These are phyloP conservation scores for Mystacornis crossleyi DNA, from an alignment of 2,113 vertebrate species.

Conservation along the genomic window DNA sequence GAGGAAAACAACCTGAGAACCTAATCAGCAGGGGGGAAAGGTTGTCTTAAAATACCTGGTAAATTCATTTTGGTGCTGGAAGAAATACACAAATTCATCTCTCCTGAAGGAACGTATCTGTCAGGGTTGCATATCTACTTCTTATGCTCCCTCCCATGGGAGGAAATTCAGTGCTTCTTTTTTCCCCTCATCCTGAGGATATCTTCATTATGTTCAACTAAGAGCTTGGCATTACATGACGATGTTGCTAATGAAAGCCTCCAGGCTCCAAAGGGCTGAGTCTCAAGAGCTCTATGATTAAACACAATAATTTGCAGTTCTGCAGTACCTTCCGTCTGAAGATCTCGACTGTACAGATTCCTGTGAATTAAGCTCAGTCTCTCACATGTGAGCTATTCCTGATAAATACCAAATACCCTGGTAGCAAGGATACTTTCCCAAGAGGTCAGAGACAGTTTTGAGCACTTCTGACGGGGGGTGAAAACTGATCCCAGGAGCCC, in stretches of 20 bases:
- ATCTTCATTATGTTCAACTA: constrained; percentile 47
- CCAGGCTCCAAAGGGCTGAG: constrained; percentile 36
- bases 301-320: constrained; percentile 32
- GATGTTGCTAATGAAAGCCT: constrained; percentile 39
- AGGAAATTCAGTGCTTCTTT: background rate
- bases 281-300: constrained; percentile 47
- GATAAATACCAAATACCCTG: background rate
- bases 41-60: background rate
- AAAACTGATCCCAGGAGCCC: background rate
- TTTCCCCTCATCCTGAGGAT: constrained; percentile 5
- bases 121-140: background rate
- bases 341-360: background rate
- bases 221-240: background rate
- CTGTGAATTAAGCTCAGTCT: background rate
- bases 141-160: background rate
- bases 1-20: background rate
- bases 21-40: background rate
- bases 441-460: background rate
- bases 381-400: background rate
- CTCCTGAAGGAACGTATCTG: background rate
- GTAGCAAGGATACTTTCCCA: background rate
- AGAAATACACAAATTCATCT: background rate
- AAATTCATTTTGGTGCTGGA: background rate
- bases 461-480: background rate
- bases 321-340: constrained; percentile 2